Conservation (phyloP, 1,140 invertebrate genomes). For the Dryas iulia region DNA sequence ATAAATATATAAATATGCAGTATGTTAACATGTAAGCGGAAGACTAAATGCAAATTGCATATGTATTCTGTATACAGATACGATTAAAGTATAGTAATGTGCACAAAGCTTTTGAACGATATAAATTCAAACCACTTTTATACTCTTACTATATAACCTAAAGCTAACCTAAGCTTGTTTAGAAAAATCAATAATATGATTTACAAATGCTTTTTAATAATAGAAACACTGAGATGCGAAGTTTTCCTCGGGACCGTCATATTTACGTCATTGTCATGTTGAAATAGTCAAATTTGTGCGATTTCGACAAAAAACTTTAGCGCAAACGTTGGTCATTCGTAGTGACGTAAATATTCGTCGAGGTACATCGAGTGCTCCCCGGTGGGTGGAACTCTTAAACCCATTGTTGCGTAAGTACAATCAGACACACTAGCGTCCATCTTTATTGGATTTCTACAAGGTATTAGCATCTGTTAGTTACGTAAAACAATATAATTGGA, state of each 20-base stretch:
- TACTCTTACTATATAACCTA: too few relatives aligned
- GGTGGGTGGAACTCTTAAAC: constrained; percentile 9
- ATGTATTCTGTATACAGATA: not conserved
- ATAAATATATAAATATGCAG: not conserved
- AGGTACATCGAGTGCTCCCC: not conserved
- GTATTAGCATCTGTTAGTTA: constrained; percentile 7
- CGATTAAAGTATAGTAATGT: not conserved
- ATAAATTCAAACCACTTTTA: too few relatives aligned
- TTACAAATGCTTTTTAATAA: not conserved
- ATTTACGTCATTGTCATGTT: not conserved
- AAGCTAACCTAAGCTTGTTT: too few relatives aligned
- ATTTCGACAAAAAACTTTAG: not conserved
- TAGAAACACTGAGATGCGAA: not conserved
- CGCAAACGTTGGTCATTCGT: not conserved
- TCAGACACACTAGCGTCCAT: constrained; percentile 7
- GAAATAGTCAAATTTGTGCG: not conserved
- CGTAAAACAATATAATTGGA: constrained; percentile 1
- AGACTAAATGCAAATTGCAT: not conserved
- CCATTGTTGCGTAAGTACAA: constrained; percentile 11
- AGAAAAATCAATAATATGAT: too few relatives aligned
- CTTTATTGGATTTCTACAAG: constrained; percentile 15
- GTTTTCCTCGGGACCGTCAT: not conserved
- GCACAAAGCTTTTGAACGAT: not conserved
- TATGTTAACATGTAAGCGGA: not conserved
- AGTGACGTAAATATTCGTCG: not conserved